Evolutionary conservation across 2,797 vertebrate genomes (phyloP).

Genomic region (Buphagus erythrorhynchus): DNA sequence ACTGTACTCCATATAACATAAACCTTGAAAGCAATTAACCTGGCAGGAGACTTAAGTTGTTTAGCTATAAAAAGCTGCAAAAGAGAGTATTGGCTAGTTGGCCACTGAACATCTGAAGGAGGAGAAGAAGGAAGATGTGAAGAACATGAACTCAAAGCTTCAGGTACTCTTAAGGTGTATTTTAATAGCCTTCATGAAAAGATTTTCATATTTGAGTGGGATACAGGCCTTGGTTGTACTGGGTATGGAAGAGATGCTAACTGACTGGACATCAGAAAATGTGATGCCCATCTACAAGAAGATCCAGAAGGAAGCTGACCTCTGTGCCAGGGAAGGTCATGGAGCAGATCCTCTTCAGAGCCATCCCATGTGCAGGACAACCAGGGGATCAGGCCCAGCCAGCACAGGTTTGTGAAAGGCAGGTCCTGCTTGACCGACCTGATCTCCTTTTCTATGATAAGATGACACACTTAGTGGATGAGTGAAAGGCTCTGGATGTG

Average conservation of each 20-base stretch:
- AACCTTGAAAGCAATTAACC: neutral
- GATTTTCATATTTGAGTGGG: neutral
- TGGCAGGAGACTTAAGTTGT: neutral
- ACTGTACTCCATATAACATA: neutral
- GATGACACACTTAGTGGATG: rapidly evolving
- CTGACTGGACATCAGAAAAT: neutral
- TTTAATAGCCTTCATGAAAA: neutral
- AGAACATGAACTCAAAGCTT: neutral
- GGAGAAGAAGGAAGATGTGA: neutral
- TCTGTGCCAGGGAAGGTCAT: rapidly evolving
- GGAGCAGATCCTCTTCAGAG: neutral
- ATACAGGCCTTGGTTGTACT: neutral
- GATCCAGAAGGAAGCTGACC: neutral
- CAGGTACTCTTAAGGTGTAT: neutral
- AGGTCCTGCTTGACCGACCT: no score
- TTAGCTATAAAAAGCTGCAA: neutral
- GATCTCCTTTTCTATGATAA: neutral
- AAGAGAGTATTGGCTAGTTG: neutral
- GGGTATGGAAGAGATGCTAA: neutral
- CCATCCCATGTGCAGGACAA: neutral
- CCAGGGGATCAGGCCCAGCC: neutral
- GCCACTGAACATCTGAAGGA: neutral
- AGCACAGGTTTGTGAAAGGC: no score
- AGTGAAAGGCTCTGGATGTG: neutral
- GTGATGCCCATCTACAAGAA: neutral